Conservation (phyloP, 2,113 vertebrate genomes). For the Nesoenas mayeri region DNA sequence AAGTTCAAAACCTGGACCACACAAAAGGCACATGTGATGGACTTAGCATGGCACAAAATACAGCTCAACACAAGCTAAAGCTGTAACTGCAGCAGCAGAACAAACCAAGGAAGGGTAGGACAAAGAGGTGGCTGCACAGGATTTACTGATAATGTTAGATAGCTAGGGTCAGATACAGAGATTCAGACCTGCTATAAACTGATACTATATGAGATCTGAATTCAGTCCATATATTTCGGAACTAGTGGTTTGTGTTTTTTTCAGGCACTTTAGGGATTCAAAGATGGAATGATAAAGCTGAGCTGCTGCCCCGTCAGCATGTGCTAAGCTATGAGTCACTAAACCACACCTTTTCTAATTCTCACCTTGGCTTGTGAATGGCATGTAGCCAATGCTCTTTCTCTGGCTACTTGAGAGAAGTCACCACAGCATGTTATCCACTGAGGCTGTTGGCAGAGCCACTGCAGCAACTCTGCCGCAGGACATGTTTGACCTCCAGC, state of each 20-base stretch:
- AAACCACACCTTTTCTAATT: conserved; percentile 33
- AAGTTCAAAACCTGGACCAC: not conserved
- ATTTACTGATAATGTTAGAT: not conserved
- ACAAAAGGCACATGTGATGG: not conserved
- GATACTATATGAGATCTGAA: not conserved
- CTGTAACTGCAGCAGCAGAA: not conserved
- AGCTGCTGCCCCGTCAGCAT: not conserved
- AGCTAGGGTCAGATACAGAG: not conserved
- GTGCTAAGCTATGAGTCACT: conserved; percentile 13
- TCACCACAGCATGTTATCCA: not conserved
- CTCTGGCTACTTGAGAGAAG: not conserved
- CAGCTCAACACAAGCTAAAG: not conserved
- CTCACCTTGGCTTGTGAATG: conserved; percentile 9
- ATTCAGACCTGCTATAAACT: not conserved
- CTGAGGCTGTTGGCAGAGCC: not conserved
- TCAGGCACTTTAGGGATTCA: not conserved
- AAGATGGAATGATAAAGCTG: not conserved
- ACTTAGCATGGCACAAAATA: not conserved
- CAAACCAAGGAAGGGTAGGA: not conserved
- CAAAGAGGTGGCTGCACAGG: not conserved
- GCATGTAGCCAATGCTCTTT: not conserved
- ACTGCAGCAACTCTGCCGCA: not conserved
- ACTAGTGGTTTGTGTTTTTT: not conserved
- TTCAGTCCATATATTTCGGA: not conserved
- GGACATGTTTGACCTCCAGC: not conserved